These are phyloP conservation scores for Gortyna flavago DNA, from an alignment of 2,888 invertebrate species.

Conservation along the genomic window DNA sequence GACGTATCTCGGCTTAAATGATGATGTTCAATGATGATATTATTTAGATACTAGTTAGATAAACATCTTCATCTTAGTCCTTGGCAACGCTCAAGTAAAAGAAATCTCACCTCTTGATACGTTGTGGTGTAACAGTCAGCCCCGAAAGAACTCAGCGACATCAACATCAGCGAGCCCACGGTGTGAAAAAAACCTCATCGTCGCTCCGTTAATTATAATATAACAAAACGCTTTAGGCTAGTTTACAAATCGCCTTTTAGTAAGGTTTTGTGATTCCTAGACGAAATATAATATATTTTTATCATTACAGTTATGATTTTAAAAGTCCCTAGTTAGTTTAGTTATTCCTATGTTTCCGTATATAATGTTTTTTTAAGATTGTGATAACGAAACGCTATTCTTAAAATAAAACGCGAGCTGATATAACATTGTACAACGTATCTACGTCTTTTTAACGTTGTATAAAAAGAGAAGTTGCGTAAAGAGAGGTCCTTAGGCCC, in stretches of 20 bases:
- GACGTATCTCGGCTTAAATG: neutral
- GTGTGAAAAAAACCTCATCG: slow-evolving; percentile 34
- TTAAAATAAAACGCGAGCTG: too few relatives aligned
- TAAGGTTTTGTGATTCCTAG: slow-evolving; percentile 2
- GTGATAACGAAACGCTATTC: too few relatives aligned
- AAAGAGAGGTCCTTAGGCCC: too few relatives aligned
- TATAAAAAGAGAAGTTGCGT: too few relatives aligned
- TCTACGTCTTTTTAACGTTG: too few relatives aligned
- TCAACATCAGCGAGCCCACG: neutral
- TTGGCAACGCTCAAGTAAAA: neutral
- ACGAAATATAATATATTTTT: slow-evolving; percentile 8
- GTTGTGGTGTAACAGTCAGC: slow-evolving; percentile 26
- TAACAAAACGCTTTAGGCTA: slow-evolving; percentile 25
- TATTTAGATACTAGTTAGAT: neutral
- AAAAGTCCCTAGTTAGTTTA: neutral
- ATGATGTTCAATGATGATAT: neutral
- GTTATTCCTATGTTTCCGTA: too few relatives aligned
- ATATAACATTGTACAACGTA: too few relatives aligned
- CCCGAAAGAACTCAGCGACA: slow-evolving; percentile 5
- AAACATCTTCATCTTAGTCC: neutral
- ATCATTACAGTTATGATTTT: neutral
- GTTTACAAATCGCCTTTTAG: slow-evolving; percentile 37
- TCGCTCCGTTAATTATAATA: slow-evolving; percentile 45
- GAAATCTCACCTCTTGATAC: neutral
- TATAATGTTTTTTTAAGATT: too few relatives aligned